These are phyloP conservation scores for Podarcis cretensis DNA, from an alignment of 2,113 vertebrate species.

Conservation along the genomic window DNA sequence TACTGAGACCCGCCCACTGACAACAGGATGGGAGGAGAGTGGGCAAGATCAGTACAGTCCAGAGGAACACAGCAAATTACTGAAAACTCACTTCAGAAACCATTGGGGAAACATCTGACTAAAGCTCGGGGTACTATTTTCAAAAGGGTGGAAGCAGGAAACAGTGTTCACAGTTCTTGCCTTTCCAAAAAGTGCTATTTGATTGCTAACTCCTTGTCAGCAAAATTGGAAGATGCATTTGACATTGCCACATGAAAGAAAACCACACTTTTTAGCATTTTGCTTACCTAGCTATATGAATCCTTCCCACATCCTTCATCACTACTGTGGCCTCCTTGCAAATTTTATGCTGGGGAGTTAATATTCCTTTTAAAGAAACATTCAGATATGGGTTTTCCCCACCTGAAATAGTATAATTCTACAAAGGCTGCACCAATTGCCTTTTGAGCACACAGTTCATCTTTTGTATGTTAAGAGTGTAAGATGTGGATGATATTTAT, in stretches of 20 bases:
- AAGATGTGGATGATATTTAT: neutral
- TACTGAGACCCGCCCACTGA: constrained; percentile 45
- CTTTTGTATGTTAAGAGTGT: no score
- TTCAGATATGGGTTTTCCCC: neutral
- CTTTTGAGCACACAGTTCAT: neutral
- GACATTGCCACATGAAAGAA: neutral
- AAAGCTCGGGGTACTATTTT: neutral
- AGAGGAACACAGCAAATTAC: constrained; percentile 4
- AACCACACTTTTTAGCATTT: neutral
- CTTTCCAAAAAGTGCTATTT: neutral
- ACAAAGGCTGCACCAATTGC: no score
- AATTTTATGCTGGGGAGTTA: neutral
- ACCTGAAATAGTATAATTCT: neutral
- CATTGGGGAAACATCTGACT: neutral
- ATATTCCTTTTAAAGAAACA: neutral
- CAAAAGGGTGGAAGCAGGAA: neutral
- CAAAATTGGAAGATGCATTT: rapidly evolving
- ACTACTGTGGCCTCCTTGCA: neutral
- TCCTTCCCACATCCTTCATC: neutral
- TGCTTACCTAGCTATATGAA: neutral
- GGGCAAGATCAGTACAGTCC: neutral
- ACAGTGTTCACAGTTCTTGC: neutral
- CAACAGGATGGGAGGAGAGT: constrained; percentile 20
- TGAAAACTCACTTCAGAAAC: neutral
- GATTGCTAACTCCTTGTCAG: rapidly evolving